Evolutionary conservation across 2,888 invertebrate genomes (phyloP).

Genomic region (Drosophila limbata): DNA sequence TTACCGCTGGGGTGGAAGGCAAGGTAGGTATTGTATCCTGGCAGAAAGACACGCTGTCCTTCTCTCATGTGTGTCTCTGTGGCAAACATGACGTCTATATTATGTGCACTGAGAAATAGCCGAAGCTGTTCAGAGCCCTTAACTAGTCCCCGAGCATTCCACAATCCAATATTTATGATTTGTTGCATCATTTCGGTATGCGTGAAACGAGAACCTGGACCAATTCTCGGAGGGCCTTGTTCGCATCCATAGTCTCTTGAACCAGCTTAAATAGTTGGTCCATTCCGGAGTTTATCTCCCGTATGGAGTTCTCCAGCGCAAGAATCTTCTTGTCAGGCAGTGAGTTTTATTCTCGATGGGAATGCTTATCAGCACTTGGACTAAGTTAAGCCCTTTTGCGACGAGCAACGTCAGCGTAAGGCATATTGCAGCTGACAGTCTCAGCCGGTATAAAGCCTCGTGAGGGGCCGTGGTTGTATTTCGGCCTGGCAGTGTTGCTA

Average conservation of each 20-base stretch:
- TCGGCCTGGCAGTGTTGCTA: background rate
- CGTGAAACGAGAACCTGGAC: slow-evolving; percentile 9
- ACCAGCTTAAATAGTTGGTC: slow-evolving; percentile 28
- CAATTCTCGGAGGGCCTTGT: slow-evolving; percentile 15
- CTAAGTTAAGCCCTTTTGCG: background rate
- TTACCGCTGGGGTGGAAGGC: background rate
- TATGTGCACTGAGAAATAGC: slow-evolving; percentile 18
- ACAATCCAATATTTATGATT: slow-evolving; percentile 18
- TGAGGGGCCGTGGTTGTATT: background rate
- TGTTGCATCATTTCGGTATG: slow-evolving; percentile 7
- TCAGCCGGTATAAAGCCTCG: slow-evolving; percentile 16
- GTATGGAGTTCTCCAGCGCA: slow-evolving; percentile 17
- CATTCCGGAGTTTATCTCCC: slow-evolving; percentile 26
- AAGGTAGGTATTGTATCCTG: background rate
- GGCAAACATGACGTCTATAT: background rate
- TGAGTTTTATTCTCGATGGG: no score
- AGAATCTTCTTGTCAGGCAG: slow-evolving; percentile 4
- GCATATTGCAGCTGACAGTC: slow-evolving; percentile 11
- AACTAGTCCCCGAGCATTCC: slow-evolving; percentile 20
- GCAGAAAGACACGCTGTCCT: background rate
- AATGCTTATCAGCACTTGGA: slow-evolving; percentile 1
- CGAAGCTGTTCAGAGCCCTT: slow-evolving; percentile 17
- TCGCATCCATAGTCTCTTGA: slow-evolving; percentile 15
- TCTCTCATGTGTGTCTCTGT: background rate
- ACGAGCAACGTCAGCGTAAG: slow-evolving; percentile 22